phyloP scores from a whole-genome alignment of 2,113 vertebrate genomes.

The Stercorarius parasiticus region DNA sequence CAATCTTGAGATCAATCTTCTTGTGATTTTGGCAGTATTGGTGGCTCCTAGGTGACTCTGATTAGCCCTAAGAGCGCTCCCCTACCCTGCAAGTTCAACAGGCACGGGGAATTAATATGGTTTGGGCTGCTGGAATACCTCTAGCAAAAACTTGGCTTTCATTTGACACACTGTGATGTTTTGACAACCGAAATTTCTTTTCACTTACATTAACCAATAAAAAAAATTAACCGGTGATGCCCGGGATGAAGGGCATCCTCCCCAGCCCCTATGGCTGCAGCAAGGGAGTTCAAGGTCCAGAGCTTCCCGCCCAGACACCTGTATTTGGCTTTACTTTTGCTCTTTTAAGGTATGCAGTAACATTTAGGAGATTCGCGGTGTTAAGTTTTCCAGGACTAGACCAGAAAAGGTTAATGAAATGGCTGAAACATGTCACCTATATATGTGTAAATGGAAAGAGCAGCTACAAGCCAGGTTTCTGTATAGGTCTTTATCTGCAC shows the following conservation, averaged over 20 bases:
- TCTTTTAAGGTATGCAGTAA: not conserved
- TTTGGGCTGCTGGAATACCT: not conserved
- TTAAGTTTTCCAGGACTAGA: not conserved
- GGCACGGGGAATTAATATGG: fast-evolving
- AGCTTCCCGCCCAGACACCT: not conserved
- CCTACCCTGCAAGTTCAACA: not conserved
- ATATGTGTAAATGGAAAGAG: not conserved
- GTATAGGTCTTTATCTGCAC: not conserved
- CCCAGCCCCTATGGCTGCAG: not conserved
- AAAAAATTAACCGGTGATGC: not conserved
- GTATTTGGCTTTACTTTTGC: not conserved
- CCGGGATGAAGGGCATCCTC: not conserved
- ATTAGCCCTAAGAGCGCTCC: not conserved
- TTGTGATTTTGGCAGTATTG: fast-evolving
- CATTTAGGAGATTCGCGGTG: not conserved
- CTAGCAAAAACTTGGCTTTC: not conserved
- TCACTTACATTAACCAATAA: not conserved
- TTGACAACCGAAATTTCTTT: not conserved
- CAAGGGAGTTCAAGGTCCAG: not conserved
- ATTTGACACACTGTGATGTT: not conserved
- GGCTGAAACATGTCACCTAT: not conserved
- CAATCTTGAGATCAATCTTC: fast-evolving
- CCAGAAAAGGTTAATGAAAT: not conserved
- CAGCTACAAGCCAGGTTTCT: not conserved
- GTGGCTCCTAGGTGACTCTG: not conserved